Percentiles rank a stretch among this genome's conserved stretches.
Conservation (phyloP, 2,888 invertebrate genomes). For the Ellobium chinense region DNA sequence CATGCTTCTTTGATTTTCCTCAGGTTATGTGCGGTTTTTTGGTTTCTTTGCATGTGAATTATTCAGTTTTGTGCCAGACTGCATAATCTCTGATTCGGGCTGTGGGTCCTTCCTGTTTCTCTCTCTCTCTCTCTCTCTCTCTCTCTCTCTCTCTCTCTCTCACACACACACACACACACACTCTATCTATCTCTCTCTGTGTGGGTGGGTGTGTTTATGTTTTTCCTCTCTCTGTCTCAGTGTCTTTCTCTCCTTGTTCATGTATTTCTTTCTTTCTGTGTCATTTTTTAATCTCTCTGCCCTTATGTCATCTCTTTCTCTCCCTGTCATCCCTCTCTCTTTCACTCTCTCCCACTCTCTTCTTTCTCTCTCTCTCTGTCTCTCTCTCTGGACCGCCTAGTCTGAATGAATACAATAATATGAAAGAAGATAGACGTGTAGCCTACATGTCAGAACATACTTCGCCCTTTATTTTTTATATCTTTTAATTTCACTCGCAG, state of each 20-base stretch:
- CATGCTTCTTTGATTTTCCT: too few species aligned
- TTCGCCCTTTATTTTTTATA: too few species aligned
- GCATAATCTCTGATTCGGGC: too few species aligned
- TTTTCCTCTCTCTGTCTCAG: neutral
- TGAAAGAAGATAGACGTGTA: too few species aligned
- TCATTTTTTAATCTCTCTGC: neutral
- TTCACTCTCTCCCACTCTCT: neutral
- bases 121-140: constrained; percentile 20
- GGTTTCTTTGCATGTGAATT: too few species aligned
- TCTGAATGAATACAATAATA: neutral
- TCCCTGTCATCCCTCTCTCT: neutral
- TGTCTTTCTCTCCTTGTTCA: neutral
- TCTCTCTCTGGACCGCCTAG: neutral
- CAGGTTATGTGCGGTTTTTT: too few species aligned
- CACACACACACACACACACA: neutral
- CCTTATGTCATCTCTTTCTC: neutral
- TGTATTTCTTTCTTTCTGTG: neutral
- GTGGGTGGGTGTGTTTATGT: neutral
- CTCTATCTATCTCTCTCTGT: constrained; percentile 11
- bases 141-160: constrained; percentile 22
- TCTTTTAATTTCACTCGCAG: too few species aligned
- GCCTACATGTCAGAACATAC: too few species aligned
- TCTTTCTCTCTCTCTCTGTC: constrained; percentile 7
- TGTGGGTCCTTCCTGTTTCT: neutral
- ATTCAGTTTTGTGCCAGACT: too few species aligned